phyloP scores from a whole-genome alignment of 2,797 vertebrate genomes.

The Arvicola amphibius region DNA sequence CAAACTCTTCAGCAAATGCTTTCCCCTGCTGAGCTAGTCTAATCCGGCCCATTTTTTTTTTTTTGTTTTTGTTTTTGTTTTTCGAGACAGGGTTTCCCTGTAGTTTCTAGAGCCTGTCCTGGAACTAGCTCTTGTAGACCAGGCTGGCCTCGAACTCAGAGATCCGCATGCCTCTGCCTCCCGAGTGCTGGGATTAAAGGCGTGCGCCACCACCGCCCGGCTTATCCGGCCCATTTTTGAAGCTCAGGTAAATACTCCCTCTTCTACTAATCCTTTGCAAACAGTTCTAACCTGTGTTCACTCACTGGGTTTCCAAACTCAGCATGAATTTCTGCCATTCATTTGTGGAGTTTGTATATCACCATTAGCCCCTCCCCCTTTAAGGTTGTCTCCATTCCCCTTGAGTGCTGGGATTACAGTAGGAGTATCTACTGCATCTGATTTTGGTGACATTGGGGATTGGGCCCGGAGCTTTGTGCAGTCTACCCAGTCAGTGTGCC shows the following conservation, averaged over 20 bases:
- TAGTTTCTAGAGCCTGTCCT: too few relatives aligned
- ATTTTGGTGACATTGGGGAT: not conserved
- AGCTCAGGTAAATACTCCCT: not conserved
- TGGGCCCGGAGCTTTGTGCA: not conserved
- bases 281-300: not conserved
- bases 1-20: not conserved
- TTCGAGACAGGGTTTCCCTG: too few relatives aligned
- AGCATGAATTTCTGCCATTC: slow-evolving; percentile 3
- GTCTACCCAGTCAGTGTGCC: not conserved
- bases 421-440: not conserved
- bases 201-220: too few relatives aligned
- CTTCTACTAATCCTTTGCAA: slow-evolving; percentile 47
- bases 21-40: not conserved
- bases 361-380: not conserved
- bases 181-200: too few relatives aligned
- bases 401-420: not conserved
- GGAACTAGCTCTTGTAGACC: too few relatives aligned
- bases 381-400: not conserved
- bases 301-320: slow-evolving; percentile 42
- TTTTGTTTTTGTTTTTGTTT: too few relatives aligned
- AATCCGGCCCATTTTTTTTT: not conserved
- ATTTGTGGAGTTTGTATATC: slow-evolving; percentile 7
- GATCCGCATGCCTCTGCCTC: too few relatives aligned
- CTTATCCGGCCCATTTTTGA: not conserved
- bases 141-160: too few relatives aligned